These are phyloP conservation scores for Spinibarbus caldwelli DNA, from an alignment of 2,797 vertebrate species.

Conservation along the genomic window DNA sequence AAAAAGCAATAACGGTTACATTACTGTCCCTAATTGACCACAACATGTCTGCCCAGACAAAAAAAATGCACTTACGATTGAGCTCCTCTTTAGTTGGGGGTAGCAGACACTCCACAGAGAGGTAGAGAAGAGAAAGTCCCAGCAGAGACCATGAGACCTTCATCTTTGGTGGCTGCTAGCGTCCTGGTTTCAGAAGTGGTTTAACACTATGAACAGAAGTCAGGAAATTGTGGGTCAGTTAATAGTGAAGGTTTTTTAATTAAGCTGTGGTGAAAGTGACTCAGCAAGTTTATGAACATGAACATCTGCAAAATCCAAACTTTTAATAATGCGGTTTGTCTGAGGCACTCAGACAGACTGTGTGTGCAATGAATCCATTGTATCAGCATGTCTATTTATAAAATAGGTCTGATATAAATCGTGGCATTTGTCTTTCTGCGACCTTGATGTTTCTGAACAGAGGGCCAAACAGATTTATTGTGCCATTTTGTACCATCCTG, in stretches of 20 bases:
- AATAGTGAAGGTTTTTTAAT: background rate
- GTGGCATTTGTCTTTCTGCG: background rate
- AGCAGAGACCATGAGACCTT: conserved; percentile 68
- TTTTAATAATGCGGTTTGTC: conserved; percentile 1
- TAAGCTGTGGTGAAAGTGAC: conserved; percentile 13
- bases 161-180: conserved; percentile 74
- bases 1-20: background rate
- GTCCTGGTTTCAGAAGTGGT: conserved; percentile 60
- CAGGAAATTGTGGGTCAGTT: background rate
- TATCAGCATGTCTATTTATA: conserved; percentile 21
- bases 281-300: conserved; percentile 1
- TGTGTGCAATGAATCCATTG: background rate
- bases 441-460: conserved; percentile 54
- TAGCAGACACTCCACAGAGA: conserved; percentile 68
- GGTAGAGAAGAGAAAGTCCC: conserved; percentile 75
- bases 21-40: background rate
- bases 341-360: background rate
- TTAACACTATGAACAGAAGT: conserved; percentile 51
- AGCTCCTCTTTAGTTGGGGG: conserved; percentile 77
- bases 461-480: background rate
- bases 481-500: no score
- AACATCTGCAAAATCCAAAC: background rate
- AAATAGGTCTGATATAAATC: background rate
- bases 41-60: background rate
- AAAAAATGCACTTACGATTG: conserved; percentile 71